Conservation (phyloP, 2,113 vertebrate species). For the Carettochelys insculpta region DNA sequence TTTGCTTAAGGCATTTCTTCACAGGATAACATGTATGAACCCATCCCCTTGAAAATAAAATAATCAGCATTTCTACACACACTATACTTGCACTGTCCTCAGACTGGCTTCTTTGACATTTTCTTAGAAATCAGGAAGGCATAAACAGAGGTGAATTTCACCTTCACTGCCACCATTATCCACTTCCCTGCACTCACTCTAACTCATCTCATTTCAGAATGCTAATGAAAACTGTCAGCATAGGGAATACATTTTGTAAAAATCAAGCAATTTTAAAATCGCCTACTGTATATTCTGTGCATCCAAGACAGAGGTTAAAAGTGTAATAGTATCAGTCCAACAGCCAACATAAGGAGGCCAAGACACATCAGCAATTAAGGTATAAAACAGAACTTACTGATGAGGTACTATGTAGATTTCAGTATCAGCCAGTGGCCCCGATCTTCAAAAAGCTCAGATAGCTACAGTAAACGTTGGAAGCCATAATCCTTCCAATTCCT, state of each 20-base stretch:
- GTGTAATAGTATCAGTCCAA: not conserved
- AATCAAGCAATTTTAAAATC: too few species aligned
- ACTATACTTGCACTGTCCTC: not conserved
- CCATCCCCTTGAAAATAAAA: not conserved
- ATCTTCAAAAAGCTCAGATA: not conserved
- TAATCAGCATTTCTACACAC: not conserved
- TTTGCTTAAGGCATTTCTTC: not conserved
- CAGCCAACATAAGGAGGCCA: not conserved
- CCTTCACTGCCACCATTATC: accelerated
- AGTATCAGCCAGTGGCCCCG: not conserved
- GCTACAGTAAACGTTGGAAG: not conserved
- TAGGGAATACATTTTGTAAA: too few species aligned
- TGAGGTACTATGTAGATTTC: too few species aligned
- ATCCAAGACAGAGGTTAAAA: too few species aligned
- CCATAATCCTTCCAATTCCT: not conserved
- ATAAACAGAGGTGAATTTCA: not conserved
- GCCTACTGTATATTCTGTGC: too few species aligned
- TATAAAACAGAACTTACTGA: not conserved
- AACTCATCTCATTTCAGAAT: not conserved
- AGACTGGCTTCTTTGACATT: not conserved
- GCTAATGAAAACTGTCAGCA: too few species aligned
- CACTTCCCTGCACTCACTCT: accelerated
- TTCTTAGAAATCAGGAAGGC: not conserved
- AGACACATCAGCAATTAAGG: not conserved
- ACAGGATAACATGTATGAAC: accelerated